Conservation (phyloP, 2,888 invertebrate genomes). For the Timema podura region DNA sequence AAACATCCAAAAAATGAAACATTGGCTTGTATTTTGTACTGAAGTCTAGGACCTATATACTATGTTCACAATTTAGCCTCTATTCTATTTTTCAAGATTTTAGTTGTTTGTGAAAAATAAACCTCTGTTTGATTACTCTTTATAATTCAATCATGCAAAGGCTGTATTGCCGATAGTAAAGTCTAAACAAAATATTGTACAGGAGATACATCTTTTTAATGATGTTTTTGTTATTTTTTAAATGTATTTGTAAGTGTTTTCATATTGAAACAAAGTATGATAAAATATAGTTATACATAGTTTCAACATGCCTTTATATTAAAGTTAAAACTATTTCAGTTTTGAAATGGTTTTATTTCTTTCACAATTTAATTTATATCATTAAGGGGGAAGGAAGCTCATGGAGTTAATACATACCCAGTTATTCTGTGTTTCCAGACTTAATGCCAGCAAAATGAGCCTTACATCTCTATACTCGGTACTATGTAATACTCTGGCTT, state of each 20-base stretch:
- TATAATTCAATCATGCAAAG: no score
- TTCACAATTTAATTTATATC: background rate
- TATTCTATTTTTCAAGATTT: no score
- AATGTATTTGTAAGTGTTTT: background rate
- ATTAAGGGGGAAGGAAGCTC: background rate
- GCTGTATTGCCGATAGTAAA: no score
- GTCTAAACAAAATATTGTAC: no score
- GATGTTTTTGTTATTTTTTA: no score
- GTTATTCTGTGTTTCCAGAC: conserved; percentile 28
- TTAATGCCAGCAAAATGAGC: conserved; percentile 4
- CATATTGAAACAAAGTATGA: background rate
- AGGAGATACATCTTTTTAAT: no score
- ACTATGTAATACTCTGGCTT: conserved; percentile 6
- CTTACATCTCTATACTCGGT: conserved; percentile 5
- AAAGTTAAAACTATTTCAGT: background rate
- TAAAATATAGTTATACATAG: background rate
- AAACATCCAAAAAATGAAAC: no score
- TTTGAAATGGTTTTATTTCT: conserved; percentile 10
- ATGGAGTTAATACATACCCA: conserved; percentile 18
- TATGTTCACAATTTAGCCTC: no score
- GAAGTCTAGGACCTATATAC: no score
- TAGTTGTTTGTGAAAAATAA: no score
- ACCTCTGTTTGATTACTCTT: no score
- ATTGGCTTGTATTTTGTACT: no score
- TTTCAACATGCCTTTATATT: background rate